These are phyloP conservation scores for Ypsolopha sequella DNA, from an alignment of 2,888 invertebrate species.

Conservation along the genomic window DNA sequence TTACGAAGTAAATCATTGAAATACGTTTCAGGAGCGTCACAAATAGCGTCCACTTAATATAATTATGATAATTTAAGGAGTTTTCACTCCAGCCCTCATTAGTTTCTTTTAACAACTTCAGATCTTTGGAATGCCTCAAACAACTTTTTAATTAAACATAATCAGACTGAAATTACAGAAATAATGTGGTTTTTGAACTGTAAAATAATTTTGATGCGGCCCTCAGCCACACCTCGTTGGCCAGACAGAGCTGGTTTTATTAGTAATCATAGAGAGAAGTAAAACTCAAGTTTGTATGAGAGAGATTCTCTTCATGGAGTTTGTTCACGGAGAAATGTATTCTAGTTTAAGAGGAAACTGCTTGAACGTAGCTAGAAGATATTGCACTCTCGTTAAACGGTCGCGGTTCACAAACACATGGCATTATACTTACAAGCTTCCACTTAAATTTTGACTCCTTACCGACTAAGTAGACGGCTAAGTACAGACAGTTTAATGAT, in stretches of 20 bases:
- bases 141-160: slow-evolving; percentile 66
- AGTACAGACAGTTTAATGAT: background rate
- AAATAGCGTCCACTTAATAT: slow-evolving; percentile 27
- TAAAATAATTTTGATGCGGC: slow-evolving; percentile 40
- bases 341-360: slow-evolving; percentile 57
- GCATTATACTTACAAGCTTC: slow-evolving; percentile 21
- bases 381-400: slow-evolving; percentile 51
- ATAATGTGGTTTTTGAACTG: slow-evolving; percentile 45
- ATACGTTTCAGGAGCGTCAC: too few relatives aligned
- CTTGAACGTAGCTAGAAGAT: slow-evolving; percentile 50
- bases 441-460: slow-evolving; percentile 14
- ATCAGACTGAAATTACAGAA: slow-evolving; percentile 52
- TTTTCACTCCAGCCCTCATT: slow-evolving; percentile 45
- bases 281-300: slow-evolving; percentile 54
- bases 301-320: slow-evolving; percentile 56
- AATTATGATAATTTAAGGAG: slow-evolving; percentile 55
- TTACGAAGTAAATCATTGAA: too few relatives aligned
- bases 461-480: slow-evolving; percentile 9
- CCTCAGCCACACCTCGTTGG: slow-evolving; percentile 23
- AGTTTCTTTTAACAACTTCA: slow-evolving; percentile 60
- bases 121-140: slow-evolving; percentile 48
- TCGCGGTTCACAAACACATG: slow-evolving; percentile 30
- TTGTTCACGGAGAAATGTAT: slow-evolving; percentile 54
- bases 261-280: slow-evolving; percentile 57
- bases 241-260: slow-evolving; percentile 44